A percentile compares a stretch with the other conserved stretches of the same genome.
phyloP scores from a whole-genome alignment of 2,113 vertebrate species.

The Thunnus maccoyii region DNA sequence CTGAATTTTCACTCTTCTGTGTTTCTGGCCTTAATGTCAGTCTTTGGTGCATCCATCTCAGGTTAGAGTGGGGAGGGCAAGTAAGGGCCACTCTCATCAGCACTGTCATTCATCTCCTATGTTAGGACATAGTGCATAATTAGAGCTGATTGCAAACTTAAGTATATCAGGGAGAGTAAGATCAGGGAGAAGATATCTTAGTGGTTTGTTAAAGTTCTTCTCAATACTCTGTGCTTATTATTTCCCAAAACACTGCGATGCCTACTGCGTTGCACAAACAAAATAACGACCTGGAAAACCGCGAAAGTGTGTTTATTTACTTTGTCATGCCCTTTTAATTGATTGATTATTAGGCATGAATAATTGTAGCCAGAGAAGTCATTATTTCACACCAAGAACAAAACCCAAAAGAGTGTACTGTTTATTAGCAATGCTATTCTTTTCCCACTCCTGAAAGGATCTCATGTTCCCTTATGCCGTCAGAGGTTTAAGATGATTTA shows the following conservation, averaged over 20 bases:
- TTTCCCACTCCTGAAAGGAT: slow-evolving; percentile 45
- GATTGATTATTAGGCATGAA: slow-evolving; percentile 14
- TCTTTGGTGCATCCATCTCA: slow-evolving; percentile 42
- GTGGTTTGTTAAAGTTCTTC: slow-evolving; percentile 18
- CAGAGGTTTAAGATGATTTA: slow-evolving; percentile 53
- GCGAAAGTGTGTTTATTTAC: slow-evolving; percentile 4
- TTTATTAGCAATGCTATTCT: slow-evolving; percentile 34
- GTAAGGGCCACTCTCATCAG: slow-evolving; percentile 72
- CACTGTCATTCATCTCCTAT: slow-evolving; percentile 68
- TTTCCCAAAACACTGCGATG: slow-evolving; percentile 10
- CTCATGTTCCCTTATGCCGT: slow-evolving; percentile 28
- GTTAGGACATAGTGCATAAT: slow-evolving; percentile 75
- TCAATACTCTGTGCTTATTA: slow-evolving; percentile 4
- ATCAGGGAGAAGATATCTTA: slow-evolving; percentile 34
- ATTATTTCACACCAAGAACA: slow-evolving; percentile 28
- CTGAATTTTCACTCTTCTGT: slow-evolving; percentile 20
- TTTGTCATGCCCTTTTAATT: slow-evolving; percentile 18
- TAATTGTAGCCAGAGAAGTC: slow-evolving; percentile 13
- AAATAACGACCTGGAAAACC: background rate
- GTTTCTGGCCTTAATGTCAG: slow-evolving; percentile 19
- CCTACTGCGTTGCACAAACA: slow-evolving; percentile 22
- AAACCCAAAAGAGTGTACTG: background rate
- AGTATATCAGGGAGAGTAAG: slow-evolving; percentile 54
- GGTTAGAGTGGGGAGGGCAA: slow-evolving; percentile 61
- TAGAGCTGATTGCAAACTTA: slow-evolving; percentile 72